Evolutionary conservation across 2,888 invertebrate genomes (phyloP), one percentile per base, ranked within the genome.

Genomic region (Gnatocerus cornutus): DNA sequence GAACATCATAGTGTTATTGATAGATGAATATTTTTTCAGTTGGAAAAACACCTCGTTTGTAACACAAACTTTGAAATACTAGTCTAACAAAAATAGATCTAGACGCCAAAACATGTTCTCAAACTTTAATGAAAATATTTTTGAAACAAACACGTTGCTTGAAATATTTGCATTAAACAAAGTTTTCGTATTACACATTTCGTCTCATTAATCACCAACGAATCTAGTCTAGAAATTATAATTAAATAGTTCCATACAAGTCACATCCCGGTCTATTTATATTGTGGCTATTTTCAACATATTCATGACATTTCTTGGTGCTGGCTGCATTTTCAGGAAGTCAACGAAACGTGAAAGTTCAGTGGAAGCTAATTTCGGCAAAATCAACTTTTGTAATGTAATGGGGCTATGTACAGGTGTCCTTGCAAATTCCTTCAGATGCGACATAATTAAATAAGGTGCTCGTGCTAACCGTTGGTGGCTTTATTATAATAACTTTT

Each of bases 191-290:
- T 33, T 33, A 1, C 33, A 6, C 33, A 33, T n/a, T 9, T 4
- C 2, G 6, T 33, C 6, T 7, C 7, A 6, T 7, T 33, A 7
- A 33, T n/a, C 1, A 4, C 6, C 33, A n/a, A 33, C 33, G 6
- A 4, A 33, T 48, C 27, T 27, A 10, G 21, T 27, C 21, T n/a
- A 48, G 33, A 33, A 33, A 33, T 33, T 33, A 7, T n/a, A 33
- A 53, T 53, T 16, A 12, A 53, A 43, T 41, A 43, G 29, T 43
- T 43, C 58, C 58, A 58, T 58, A 58, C 58, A 58, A 58, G 58
- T 58, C 58, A 21, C 2, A 58, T 58, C 58, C 58, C 43, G 8
- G 43, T 29, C 21, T 59, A 59, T 59, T 59, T 59, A 46, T 33
- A 33, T 3, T 6, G 43, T 59, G 33, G 46, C 9, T 59, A 59